Conservation (phyloP, 2,888 invertebrate species). For the Lydus trimaculatus region DNA sequence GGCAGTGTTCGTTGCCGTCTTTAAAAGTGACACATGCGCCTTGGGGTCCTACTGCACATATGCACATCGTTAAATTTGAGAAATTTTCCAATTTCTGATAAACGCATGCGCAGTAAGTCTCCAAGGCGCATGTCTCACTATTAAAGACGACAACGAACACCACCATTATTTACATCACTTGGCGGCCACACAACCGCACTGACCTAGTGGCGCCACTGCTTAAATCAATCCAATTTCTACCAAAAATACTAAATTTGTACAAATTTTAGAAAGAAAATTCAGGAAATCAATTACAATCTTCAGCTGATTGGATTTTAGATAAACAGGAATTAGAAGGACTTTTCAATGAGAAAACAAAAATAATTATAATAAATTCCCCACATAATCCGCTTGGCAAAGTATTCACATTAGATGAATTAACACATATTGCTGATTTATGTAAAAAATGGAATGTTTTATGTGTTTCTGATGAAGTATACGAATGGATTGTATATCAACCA, state of each 20-base stretch:
- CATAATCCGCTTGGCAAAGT: slow-evolving; percentile 98
- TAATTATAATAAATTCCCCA: slow-evolving; percentile 95
- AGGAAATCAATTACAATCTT: slow-evolving; percentile 63
- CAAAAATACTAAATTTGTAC: not conserved
- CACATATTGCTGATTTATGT: slow-evolving; percentile 85
- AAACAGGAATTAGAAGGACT: slow-evolving; percentile 77
- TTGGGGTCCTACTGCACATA: no score
- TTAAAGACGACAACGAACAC: no score
- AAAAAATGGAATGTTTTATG: slow-evolving; percentile 92
- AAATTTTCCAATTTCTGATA: no score
- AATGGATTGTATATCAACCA: slow-evolving; percentile 92
- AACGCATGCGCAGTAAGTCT: no score
- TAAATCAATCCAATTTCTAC: no score
- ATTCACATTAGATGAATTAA: slow-evolving; percentile 72
- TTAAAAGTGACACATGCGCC: no score
- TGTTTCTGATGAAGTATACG: slow-evolving; percentile 97
- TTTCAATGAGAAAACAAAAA: slow-evolving; percentile 90
- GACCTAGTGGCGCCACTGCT: no score
- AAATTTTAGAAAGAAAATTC: slow-evolving; percentile 33
- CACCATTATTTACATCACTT: no score
- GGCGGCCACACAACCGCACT: no score
- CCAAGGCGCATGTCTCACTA: no score
- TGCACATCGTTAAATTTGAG: no score
- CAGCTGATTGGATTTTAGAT: slow-evolving; percentile 91
- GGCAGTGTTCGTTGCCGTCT: no score